phyloP scores from a whole-genome alignment of 1,140 invertebrate genomes.

The Teleopsis dalmanni region DNA sequence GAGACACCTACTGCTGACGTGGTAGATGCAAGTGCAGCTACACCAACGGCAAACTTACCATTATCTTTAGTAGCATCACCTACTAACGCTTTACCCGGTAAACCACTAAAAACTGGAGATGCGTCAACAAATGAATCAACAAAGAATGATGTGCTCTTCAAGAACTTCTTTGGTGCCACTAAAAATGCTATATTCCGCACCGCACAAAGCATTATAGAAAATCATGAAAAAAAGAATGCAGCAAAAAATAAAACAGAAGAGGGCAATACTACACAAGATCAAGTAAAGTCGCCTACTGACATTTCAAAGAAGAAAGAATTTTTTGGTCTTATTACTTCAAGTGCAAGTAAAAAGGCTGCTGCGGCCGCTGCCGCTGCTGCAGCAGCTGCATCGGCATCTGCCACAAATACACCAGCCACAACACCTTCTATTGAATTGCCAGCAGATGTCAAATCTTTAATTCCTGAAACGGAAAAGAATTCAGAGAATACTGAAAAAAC shows the following conservation, averaged over 20 bases:
- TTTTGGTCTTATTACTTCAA: constrained; percentile 35
- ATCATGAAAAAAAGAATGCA: constrained; percentile 43
- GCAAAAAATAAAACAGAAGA: constrained; percentile 36
- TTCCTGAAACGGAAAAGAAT: not conserved
- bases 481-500: constrained; percentile 14
- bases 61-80: constrained; percentile 8
- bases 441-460: not conserved
- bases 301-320: constrained; percentile 43
- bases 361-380: constrained; percentile 30
- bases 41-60: constrained; percentile 16
- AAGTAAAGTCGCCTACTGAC: constrained; percentile 37
- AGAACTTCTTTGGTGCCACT: constrained; percentile 43
- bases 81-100: constrained; percentile 7
- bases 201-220: constrained; percentile 43
- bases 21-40: constrained; percentile 14
- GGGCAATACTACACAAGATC: constrained; percentile 15
- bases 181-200: constrained; percentile 45
- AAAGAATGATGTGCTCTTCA: constrained; percentile 40
- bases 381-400: constrained; percentile 16
- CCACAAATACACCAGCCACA: constrained; percentile 17
- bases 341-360: constrained; percentile 35
- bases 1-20: constrained; percentile 11
- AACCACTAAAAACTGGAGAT: not conserved
- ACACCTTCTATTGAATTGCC: constrained; percentile 16
- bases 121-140: not conserved